Base-by-base conservation (phyloP, 2,797 vertebrate genomes). In the Leuciscus waleckii region DNA sequence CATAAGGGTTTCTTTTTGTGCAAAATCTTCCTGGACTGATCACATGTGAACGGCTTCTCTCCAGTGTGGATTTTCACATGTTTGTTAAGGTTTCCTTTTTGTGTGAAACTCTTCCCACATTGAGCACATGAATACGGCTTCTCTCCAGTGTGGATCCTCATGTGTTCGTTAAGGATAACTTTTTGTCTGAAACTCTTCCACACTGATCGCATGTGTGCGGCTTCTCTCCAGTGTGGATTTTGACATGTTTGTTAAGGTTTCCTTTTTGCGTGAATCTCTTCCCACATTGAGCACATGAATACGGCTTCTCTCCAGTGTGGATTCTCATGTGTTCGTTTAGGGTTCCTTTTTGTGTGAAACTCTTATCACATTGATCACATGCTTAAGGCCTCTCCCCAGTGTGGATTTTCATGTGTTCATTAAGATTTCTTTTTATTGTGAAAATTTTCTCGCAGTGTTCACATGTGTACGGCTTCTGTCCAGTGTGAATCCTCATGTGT, bases 371-470 rank as follows among this genome's bases (percentile, higher is more conserved):
- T 19, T 19, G 51, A 54, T 54, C 51, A 3, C 51, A 54, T 54
- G 51, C 19, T 2, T 54, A 54, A 19, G 51, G 51, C 7, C 19
- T 54, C 51, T 54, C 51, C 7, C 51, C 35, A 21, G 67, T 21
- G 35, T 69, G 67, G 7, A 69, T 69, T 39, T 37, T 39, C 67
- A 69, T 39, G 67, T 69, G 67, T 37, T 69, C 67, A 46, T 49
- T 49, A 6, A 19, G 71, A 8, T 29, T 74, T 46, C 71, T 46
- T 49, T 74, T 49, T 26, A 14, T 49, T 29, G 46, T 46, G 71
- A 46, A 74, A 74, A 26, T 51, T 16, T 74, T 74, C 43, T 4
- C 7, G 4, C 43, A 74, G 3, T 74, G 71, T 11, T 49, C 71
- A 19, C 71, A 74, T 5, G 41, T 46, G 43, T 49, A 51, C 14